Conservation (phyloP, 2,888 invertebrate species). For the Eupithecia pulchellata region DNA sequence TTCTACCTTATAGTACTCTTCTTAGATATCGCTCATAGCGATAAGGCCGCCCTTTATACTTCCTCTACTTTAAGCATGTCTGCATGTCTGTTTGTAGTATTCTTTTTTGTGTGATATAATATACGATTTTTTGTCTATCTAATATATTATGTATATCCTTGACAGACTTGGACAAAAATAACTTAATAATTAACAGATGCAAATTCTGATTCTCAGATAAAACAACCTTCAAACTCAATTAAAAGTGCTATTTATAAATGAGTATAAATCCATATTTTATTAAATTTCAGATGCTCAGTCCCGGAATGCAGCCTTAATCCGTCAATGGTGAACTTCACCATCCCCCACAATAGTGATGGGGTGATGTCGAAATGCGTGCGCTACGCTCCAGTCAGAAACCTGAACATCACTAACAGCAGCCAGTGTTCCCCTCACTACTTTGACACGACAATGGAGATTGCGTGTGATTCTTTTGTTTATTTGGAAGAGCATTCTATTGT, state of each 20-base stretch:
- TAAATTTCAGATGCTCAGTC: constrained; percentile 68
- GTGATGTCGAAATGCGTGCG: constrained; percentile 67
- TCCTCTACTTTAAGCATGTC: no score
- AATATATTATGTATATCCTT: no score
- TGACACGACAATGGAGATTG: constrained; percentile 67
- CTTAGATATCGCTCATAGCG: no score
- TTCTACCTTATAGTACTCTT: no score
- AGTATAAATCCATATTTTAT: not conserved
- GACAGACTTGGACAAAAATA: no score
- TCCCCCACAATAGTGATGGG: constrained; percentile 68
- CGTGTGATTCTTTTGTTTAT: constrained; percentile 73
- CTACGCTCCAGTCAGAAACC: constrained; percentile 66
- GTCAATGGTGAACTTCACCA: constrained; percentile 66
- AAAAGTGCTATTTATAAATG: not conserved
- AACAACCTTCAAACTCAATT: not conserved
- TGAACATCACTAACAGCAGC: constrained; percentile 54
- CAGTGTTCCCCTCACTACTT: constrained; percentile 68
- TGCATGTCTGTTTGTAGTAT: no score
- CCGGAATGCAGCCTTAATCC: constrained; percentile 72
- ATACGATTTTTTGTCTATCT: no score
- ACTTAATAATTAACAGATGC: no score
- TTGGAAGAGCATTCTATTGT: constrained; percentile 78
- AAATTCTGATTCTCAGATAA: no score
- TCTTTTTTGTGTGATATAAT: no score
- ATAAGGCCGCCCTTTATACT: no score